phyloP scores from a whole-genome alignment of 2,113 vertebrate genomes.

The Centropristis striata region DNA sequence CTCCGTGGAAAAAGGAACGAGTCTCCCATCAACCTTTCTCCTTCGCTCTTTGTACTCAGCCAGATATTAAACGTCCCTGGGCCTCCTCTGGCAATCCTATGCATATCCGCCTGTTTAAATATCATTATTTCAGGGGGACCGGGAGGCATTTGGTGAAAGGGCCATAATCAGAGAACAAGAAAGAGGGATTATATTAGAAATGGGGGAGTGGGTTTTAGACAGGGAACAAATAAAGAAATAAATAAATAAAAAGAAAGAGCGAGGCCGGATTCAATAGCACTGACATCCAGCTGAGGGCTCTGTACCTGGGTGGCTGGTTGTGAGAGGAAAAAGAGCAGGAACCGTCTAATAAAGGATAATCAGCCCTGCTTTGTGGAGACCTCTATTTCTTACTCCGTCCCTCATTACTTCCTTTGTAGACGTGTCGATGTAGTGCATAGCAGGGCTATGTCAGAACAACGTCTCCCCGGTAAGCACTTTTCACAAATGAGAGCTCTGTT shows the following conservation, averaged over 20 bases:
- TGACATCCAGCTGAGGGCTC: constrained; percentile 38
- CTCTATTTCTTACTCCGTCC: constrained; percentile 32
- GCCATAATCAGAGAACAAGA: constrained; percentile 78
- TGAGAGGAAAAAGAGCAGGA: constrained; percentile 52
- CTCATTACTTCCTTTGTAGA: constrained; percentile 71
- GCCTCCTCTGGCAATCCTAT: constrained; percentile 68
- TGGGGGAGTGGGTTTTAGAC: constrained; percentile 38
- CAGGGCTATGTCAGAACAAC: constrained; percentile 9
- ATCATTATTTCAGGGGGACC: constrained; percentile 71
- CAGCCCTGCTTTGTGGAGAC: constrained; percentile 62
- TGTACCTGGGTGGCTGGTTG: constrained; percentile 49
- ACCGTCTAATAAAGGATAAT: constrained; percentile 71
- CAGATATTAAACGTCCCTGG: constrained; percentile 79
- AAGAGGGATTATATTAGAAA: constrained; percentile 71
- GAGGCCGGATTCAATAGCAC: constrained; percentile 27
- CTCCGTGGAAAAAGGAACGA: constrained; percentile 60
- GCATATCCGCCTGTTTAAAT: constrained; percentile 77
- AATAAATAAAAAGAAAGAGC: constrained; percentile 24
- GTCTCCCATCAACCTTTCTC: constrained; percentile 70
- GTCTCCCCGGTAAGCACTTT: neutral
- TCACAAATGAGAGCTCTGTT: constrained; percentile 4
- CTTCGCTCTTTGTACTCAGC: constrained; percentile 78
- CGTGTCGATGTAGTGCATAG: constrained; percentile 7
- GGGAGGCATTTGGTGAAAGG: constrained; percentile 70
- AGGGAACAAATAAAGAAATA: constrained; percentile 31